These are phyloP conservation scores for Micrasema minimum DNA, from an alignment of 1,140 invertebrate species.

Conservation along the genomic window DNA sequence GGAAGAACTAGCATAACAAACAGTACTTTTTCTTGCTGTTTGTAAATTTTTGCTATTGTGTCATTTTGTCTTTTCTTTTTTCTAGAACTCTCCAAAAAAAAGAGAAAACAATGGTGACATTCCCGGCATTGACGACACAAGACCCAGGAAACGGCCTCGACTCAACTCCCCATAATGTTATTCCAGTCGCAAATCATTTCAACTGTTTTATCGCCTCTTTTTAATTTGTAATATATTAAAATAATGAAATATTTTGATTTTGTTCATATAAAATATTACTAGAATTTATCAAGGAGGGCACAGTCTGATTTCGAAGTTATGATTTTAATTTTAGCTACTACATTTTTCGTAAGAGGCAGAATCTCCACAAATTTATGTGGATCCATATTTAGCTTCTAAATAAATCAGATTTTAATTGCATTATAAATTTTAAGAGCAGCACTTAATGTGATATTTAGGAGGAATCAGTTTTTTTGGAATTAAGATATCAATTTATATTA, in stretches of 20 bases:
- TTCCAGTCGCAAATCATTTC: not conserved
- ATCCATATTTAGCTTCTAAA: no score
- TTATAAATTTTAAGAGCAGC: no score
- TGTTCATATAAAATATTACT: slow-evolving; percentile 27
- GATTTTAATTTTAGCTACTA: no score
- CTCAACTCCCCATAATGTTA: slow-evolving; percentile 58
- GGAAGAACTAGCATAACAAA: no score
- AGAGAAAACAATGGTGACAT: slow-evolving; percentile 63
- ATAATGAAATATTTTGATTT: slow-evolving; percentile 30
- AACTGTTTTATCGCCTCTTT: slow-evolving; percentile 12
- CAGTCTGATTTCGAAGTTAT: not conserved
- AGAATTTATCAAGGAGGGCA: slow-evolving; percentile 8
- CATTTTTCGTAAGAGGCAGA: no score
- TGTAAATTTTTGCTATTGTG: no score
- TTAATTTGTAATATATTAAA: slow-evolving; percentile 30
- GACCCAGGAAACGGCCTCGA: slow-evolving; percentile 64
- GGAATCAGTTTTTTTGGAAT: no score
- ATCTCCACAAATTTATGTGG: no score
- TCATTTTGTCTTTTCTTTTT: slow-evolving; percentile 18
- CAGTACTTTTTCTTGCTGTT: no score
- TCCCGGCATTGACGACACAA: slow-evolving; percentile 56
- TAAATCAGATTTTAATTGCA: no score
- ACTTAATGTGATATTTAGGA: no score
- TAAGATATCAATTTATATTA: no score
- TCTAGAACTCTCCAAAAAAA: slow-evolving; percentile 67